Evolutionary conservation across 2,113 vertebrate genomes (phyloP), one percentile per base, ranked within the genome.

Genomic region (Oryctolagus cuniculus): DNA sequence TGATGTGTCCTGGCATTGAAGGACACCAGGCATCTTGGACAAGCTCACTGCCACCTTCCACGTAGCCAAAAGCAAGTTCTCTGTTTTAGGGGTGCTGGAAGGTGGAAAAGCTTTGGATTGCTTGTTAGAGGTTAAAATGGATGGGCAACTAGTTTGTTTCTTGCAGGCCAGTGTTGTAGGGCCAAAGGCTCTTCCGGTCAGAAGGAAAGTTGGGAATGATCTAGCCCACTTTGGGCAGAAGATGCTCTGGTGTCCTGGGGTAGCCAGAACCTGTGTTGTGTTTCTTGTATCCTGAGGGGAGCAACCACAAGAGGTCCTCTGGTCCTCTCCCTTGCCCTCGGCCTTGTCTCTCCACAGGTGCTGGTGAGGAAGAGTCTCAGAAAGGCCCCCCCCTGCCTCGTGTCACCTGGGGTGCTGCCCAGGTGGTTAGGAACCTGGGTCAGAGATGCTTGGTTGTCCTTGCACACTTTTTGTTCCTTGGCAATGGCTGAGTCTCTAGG

Each of bases 61-160:
- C 72, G 74, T 69, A 83, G 34, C 49, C 27, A 27, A 73, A 27
- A 31, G 34, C 29, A 75, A 36, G 19, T 77, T 83, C 2, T 69
- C 36, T 90, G 17, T 70, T 85, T 88, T 95, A 90, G 51, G 58
- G 61, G 74, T 87, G 8, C n/a, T 74, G 27, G 44, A 44, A 87
- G 66, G 69, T 44, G 51, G 70, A 51, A 63, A 31, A 29, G 2
- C 31, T 55, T 36, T 70, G 72, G 79, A 31, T 64, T 73, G 36
- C 61, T 90, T 93, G 1, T 58, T 73, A 70, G 66, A 90, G 69
- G 77, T 84, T 67, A 44, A 19, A 55, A 87, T 75, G 5, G 29
- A 24, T 44, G 61, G 61, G 61, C 53, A 51, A 80, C 19, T 51
- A 61, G 49, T 25, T 90, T 87, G 77, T 63, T 94, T 93, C 27